Evolutionary conservation across 2,797 vertebrate genomes (phyloP).

Genomic region (Setipinna tenuifilis): DNA sequence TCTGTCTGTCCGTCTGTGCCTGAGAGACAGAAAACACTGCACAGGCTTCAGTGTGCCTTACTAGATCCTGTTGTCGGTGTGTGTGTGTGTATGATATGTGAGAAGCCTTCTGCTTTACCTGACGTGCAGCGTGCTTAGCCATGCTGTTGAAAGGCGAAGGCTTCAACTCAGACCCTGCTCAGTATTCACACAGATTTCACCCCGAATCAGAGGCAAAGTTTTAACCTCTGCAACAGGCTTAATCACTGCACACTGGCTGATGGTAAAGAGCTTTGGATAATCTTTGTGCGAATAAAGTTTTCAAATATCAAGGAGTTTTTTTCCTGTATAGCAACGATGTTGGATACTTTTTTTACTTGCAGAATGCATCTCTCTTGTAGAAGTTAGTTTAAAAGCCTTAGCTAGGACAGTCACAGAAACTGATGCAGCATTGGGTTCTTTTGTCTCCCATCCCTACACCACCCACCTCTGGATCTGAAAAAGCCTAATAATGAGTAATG

Average conservation of each 20-base stretch:
- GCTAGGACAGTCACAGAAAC: not conserved
- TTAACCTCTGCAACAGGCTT: slow-evolving; percentile 46
- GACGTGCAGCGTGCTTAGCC: not conserved
- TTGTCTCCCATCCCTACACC: not conserved
- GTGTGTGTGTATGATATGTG: not conserved
- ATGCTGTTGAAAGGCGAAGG: not conserved
- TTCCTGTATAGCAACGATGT: not conserved
- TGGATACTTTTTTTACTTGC: not conserved
- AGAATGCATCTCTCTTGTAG: not conserved
- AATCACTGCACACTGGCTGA: slow-evolving; percentile 52
- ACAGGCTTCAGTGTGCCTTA: not conserved
- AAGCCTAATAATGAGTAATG: not conserved
- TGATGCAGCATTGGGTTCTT: not conserved
- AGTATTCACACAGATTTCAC: slow-evolving; percentile 27
- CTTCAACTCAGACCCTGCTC: slow-evolving; percentile 27
- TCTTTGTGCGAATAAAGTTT: slow-evolving; percentile 53
- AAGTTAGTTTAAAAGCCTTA: too few species aligned
- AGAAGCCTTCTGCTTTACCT: not conserved
- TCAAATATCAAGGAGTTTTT: slow-evolving; percentile 31
- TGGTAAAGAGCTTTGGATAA: slow-evolving; percentile 53
- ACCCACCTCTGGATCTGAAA: not conserved
- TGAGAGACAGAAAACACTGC: not conserved
- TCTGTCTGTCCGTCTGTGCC: slow-evolving; percentile 41
- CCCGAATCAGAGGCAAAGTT: slow-evolving; percentile 35
- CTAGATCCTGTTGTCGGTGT: not conserved